phyloP scores from a whole-genome alignment of 2,113 vertebrate genomes.

The Puffinus mauretanicus region DNA sequence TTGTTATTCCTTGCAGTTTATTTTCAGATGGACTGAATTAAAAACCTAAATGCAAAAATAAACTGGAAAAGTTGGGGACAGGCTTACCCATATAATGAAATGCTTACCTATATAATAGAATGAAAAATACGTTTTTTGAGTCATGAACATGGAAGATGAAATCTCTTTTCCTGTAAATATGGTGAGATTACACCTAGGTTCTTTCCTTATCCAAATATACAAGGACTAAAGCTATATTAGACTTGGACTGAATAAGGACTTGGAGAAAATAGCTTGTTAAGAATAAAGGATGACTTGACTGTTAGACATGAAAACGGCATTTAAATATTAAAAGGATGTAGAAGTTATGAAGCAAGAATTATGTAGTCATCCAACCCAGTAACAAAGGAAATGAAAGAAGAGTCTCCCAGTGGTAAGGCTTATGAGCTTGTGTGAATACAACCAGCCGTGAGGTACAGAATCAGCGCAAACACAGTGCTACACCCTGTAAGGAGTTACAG shows the following conservation, averaged over 20 bases:
- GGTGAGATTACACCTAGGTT: neutral
- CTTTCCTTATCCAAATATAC: neutral
- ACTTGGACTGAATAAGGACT: neutral
- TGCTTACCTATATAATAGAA: neutral
- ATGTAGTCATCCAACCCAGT: neutral
- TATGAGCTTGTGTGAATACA: neutral
- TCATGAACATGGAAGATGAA: neutral
- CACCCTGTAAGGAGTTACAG: neutral
- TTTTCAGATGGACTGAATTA: neutral
- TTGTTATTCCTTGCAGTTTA: neutral
- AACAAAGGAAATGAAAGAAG: neutral
- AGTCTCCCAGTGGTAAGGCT: neutral
- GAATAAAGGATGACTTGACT: neutral
- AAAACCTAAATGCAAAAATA: neutral
- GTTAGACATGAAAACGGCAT: neutral
- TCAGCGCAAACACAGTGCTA: neutral
- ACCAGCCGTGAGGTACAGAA: neutral
- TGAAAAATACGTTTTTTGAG: neutral
- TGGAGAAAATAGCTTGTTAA: neutral
- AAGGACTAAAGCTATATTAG: neutral
- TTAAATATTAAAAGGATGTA: neutral
- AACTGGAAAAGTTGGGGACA: neutral
- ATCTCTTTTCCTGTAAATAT: neutral
- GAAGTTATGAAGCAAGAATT: neutral
- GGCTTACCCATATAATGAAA: neutral